phyloP scores from a whole-genome alignment of 2,888 invertebrate genomes.

The Subacronicta megacephala region DNA sequence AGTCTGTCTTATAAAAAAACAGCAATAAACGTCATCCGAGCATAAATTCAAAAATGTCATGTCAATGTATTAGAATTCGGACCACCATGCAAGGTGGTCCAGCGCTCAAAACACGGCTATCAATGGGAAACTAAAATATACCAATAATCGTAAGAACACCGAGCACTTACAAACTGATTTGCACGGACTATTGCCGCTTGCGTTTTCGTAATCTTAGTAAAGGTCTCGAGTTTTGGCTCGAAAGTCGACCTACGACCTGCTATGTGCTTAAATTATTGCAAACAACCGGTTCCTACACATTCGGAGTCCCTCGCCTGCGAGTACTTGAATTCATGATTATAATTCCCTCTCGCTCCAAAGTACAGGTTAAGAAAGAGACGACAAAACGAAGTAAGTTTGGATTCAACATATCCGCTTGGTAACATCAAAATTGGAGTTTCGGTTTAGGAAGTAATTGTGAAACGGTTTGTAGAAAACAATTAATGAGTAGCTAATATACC shows the following conservation, averaged over 20 bases:
- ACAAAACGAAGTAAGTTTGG: slow-evolving; percentile 48
- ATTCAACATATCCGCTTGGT: slow-evolving; percentile 53
- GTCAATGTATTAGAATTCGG: neutral
- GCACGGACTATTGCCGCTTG: slow-evolving; percentile 24
- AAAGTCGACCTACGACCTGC: slow-evolving; percentile 71
- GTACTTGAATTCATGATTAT: slow-evolving; percentile 51
- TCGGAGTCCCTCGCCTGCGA: slow-evolving; percentile 54
- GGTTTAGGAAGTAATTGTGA: slow-evolving; percentile 16
- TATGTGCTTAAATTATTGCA: slow-evolving; percentile 69
- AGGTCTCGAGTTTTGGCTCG: slow-evolving; percentile 58
- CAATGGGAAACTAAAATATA: neutral
- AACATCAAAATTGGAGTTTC: slow-evolving; percentile 34
- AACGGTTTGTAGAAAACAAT: too few species aligned
- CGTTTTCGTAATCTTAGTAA: slow-evolving; percentile 38
- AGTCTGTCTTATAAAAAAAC: too few species aligned
- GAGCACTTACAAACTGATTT: slow-evolving; percentile 33
- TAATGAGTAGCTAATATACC: too few species aligned
- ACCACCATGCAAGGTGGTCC: too few species aligned
- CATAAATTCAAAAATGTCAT: too few species aligned
- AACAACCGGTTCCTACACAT: slow-evolving; percentile 71
- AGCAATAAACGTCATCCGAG: too few species aligned
- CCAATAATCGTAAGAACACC: slow-evolving; percentile 2
- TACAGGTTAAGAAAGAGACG: slow-evolving; percentile 27
- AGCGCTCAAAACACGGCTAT: neutral
- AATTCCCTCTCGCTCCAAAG: slow-evolving; percentile 34